phyloP scores from a whole-genome alignment of 2,113 vertebrate genomes.

The Calidris pygmaea region DNA sequence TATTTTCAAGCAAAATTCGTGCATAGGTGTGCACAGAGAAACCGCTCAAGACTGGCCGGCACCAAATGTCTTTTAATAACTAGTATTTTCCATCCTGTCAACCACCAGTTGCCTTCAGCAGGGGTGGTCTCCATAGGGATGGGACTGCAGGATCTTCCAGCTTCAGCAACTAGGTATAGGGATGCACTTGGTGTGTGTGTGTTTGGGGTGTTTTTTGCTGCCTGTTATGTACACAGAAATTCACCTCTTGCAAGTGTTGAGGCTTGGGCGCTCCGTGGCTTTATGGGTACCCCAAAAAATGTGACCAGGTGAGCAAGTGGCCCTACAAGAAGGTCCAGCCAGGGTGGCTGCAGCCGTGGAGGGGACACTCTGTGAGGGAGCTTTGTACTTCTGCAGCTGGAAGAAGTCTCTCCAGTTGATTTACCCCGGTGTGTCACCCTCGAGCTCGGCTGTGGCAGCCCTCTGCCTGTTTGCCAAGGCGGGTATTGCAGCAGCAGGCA shows the following conservation, averaged over 20 bases:
- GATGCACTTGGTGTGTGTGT: accelerated
- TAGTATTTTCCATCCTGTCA: neutral
- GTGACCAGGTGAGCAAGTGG: neutral
- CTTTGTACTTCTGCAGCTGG: neutral
- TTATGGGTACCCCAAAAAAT: neutral
- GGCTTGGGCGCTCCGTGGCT: neutral
- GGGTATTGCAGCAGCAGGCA: neutral
- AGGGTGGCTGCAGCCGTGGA: neutral
- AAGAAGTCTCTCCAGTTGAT: neutral
- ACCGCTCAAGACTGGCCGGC: neutral
- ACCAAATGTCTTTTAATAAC: neutral
- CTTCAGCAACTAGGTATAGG: neutral
- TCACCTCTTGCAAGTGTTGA: neutral
- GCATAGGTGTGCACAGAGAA: neutral
- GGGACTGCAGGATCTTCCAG: neutral
- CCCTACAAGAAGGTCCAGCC: neutral
- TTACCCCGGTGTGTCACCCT: neutral
- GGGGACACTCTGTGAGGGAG: neutral
- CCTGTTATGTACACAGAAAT: neutral
- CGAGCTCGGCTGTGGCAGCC: neutral
- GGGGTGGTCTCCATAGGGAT: neutral
- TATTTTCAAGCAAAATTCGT: neutral
- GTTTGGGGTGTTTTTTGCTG: neutral
- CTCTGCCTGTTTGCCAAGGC: neutral
- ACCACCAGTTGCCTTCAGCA: neutral